phyloP scores from a whole-genome alignment of 1,140 invertebrate genomes.

The Ceratina calcarata region DNA sequence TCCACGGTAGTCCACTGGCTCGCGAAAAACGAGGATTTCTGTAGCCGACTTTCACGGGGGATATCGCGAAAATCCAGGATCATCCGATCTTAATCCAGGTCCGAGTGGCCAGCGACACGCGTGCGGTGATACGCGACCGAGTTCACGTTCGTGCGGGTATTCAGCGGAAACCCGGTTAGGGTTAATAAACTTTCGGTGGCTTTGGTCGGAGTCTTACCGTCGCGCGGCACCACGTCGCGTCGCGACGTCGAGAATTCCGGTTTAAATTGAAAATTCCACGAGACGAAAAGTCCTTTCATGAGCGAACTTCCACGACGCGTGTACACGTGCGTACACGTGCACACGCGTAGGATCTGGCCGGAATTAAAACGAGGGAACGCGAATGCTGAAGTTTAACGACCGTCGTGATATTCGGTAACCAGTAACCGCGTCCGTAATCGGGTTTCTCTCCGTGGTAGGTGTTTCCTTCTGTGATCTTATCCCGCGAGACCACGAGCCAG shows the following conservation, averaged over 20 bases:
- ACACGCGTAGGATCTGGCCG: slow-evolving; percentile 1
- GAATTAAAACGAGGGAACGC: slow-evolving; percentile 2
- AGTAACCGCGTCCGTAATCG: no score
- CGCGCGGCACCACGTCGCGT: not conserved
- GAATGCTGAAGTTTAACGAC: not conserved
- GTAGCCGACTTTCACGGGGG: not conserved
- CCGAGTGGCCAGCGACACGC: slow-evolving; percentile 18
- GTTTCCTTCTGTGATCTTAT: not conserved
- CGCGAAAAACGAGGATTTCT: not conserved
- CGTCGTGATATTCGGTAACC: no score
- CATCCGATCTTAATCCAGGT: slow-evolving; percentile 35
- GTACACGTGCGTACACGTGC: not conserved
- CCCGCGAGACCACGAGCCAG: not conserved
- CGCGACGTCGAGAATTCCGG: slow-evolving; percentile 13
- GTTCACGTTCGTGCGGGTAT: not conserved
- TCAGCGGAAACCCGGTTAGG: slow-evolving; percentile 13
- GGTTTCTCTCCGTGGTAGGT: no score
- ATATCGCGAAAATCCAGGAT: slow-evolving; percentile 25
- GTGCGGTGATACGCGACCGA: not conserved
- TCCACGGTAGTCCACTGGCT: not conserved
- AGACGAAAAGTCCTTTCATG: not conserved
- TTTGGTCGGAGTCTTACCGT: slow-evolving; percentile 1
- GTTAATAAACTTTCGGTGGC: slow-evolving; percentile 26
- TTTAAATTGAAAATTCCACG: slow-evolving; percentile 46
- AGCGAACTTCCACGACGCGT: slow-evolving; percentile 8